Conservation (phyloP, 2,888 invertebrate genomes). For the Pandemis cinnamomeana region DNA sequence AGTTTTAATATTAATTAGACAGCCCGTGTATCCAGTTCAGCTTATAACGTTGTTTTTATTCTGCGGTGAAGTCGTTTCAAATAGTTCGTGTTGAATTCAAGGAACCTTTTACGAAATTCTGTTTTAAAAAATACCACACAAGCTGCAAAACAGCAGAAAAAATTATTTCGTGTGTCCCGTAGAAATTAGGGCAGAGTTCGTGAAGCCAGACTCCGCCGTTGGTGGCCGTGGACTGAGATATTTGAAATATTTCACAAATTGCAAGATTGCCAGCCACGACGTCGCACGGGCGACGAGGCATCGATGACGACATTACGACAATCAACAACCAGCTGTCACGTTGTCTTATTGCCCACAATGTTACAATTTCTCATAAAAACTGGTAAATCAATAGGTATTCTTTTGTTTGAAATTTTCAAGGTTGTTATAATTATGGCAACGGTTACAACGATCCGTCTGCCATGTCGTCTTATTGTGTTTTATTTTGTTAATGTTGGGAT, state of each 20-base stretch:
- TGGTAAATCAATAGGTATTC: not conserved
- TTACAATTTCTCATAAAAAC: not conserved
- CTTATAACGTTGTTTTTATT: not conserved
- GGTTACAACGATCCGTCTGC: not conserved
- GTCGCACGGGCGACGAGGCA: constrained; percentile 57
- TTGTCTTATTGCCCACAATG: not conserved
- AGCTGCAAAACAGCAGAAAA: constrained; percentile 15
- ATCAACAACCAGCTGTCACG: constrained; percentile 16
- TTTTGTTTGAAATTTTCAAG: not conserved
- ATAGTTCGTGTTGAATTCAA: not conserved
- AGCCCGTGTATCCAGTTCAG: not conserved
- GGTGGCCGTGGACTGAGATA: constrained; percentile 74
- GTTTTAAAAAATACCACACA: constrained; percentile 7
- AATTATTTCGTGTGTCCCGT: constrained; percentile 25
- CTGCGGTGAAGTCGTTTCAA: not conserved
- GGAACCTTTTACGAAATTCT: constrained; percentile 4
- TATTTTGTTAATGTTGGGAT: not conserved
- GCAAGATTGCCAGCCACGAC: constrained; percentile 71
- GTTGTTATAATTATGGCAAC: not conserved
- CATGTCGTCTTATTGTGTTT: not conserved
- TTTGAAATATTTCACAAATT: constrained; percentile 81
- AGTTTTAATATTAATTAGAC: constrained; percentile 1
- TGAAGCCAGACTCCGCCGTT: constrained; percentile 56
- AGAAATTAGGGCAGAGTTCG: constrained; percentile 34
- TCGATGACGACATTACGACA: constrained; percentile 43